Evolutionary conservation across 2,797 vertebrate genomes (phyloP).

Genomic region (Enteromius afrohamiltoni): DNA sequence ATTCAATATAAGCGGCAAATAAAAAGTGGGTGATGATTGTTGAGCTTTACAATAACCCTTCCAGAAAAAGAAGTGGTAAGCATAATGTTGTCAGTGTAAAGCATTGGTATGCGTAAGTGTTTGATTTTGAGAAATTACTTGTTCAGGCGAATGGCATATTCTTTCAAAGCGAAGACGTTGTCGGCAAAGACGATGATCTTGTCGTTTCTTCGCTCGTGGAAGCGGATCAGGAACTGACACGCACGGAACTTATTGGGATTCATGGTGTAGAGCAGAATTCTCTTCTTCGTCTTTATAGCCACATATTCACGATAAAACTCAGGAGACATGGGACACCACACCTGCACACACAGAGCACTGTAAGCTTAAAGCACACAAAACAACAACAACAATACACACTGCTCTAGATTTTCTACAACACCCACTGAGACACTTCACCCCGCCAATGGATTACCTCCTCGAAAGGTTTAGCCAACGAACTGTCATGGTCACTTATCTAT

Average conservation of each 20-base stretch:
- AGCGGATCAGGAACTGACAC: slow-evolving; percentile 98
- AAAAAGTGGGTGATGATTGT: no score
- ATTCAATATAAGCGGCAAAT: not conserved
- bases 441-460: not conserved
- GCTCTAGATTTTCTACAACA: not conserved
- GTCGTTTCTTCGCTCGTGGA: slow-evolving; percentile 97
- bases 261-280: slow-evolving; percentile 97
- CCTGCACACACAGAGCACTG: slow-evolving; percentile 71
- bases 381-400: not conserved
- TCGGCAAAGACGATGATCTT: slow-evolving; percentile 99
- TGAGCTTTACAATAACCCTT: no score
- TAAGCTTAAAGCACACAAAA: not conserved
- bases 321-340: slow-evolving; percentile 99
- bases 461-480: not conserved
- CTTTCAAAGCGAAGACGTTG: slow-evolving; percentile 97
- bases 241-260: slow-evolving; percentile 98
- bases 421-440: not conserved
- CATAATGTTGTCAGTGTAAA: no score
- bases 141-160: slow-evolving; percentile 93
- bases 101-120: not conserved
- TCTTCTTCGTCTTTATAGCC: slow-evolving; percentile 96
- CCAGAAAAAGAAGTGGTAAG: no score
- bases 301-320: slow-evolving; percentile 98
- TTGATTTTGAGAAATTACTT: slow-evolving; percentile 76
- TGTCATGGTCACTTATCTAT: not conserved